Evolutionary conservation across 1,140 invertebrate species (phyloP), one percentile per base, ranked within the genome.

Genomic region (Condylostylus longicornis): DNA sequence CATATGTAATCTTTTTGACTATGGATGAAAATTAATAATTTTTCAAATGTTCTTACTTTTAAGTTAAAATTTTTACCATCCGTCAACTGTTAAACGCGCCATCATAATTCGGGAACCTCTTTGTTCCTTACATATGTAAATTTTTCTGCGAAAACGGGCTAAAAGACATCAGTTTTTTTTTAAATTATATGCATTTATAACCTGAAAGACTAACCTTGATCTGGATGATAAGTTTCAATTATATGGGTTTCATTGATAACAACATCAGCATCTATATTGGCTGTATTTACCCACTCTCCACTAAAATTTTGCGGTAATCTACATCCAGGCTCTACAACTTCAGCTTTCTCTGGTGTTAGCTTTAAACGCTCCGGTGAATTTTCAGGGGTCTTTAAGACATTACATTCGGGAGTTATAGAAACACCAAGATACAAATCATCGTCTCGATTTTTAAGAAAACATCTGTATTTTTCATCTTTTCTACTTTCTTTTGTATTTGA

Each of bases 1-100:
- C 94, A 97, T 7, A 96, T 77, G 53, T 86, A 97, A 74, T 97
- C 93, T 52, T 94, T 91, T 66, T 97, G 91, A 64, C 90, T 85
- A 55, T 47, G 72, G 68, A 44, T 38, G 38, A 50, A 49, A 49
- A 50, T n/a, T n/a, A n/a, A n/a, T n/a, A n/a, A n/a, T n/a, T n/a
- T n/a, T n/a, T n/a, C n/a, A n/a, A n/a, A n/a, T n/a, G n/a, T n/a
- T n/a, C n/a, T n/a, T n/a, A n/a, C n/a, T n/a, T n/a, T 30, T 6
- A 4, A 36, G 29, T 12, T 3, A 25, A 27, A 18, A 45, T 31
- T 56, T 53, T 58, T 66, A 86, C 82, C 84, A 98, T 67, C 89
- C 91, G 66, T 96, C 91, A 1, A 96, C 88, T 5, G 89, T 93
- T 6, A 96, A 71, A 42, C 89, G 69, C 7, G 91, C 87, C 86